Evolutionary conservation across 2,113 vertebrate genomes (phyloP), one percentile per base, ranked within the genome.

Genomic region (Toxotes chatareus): DNA sequence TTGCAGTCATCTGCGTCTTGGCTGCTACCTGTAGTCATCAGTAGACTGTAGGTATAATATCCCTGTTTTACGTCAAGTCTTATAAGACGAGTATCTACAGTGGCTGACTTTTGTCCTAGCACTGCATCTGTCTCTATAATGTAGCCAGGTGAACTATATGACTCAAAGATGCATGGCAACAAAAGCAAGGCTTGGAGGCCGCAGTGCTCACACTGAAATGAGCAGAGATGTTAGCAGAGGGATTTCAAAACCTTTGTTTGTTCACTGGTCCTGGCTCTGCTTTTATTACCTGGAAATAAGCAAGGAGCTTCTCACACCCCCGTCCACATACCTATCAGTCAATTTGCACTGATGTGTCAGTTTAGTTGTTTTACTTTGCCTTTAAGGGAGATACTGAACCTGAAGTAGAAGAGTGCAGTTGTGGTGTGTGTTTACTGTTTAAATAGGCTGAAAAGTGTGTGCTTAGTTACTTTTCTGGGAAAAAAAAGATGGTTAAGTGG

Each of bases 201-300:
- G 36, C 27, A 27, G 19, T 8, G 32, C 1, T 63, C 4, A 13
- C 0, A 6, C 2, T 46, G 4, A 63, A 32, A 19, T 9, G 36
- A 46, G 49, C 73, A 57, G 51, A 9, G 61, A 16, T 47, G 56
- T 21, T 7, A 47, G 70, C 42, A 47, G 55, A n/a, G 21, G 21
- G 21, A 56, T 23, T 36, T 57, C 8, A 7, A 13, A 44, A 34
- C 74, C 74, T 57, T 66, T 73, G 61, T 83, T 78, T 73, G 51
- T 76, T 66, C 44, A 55, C 32, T 47, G 17, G 51, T 53, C 9
- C 9, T 0, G 1, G 21, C 62, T 63, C 40, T 3, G 40, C n/a
- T 79, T 64, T 56, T 36, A 79, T 56, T 46, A 72, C 38, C 17
- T 70, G 38, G n/a, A 32, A 34, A 46, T 34, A 65, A 62, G 46